Base-by-base conservation (phyloP, 2,888 invertebrate species). In the Yponomeuta cagnagella region DNA sequence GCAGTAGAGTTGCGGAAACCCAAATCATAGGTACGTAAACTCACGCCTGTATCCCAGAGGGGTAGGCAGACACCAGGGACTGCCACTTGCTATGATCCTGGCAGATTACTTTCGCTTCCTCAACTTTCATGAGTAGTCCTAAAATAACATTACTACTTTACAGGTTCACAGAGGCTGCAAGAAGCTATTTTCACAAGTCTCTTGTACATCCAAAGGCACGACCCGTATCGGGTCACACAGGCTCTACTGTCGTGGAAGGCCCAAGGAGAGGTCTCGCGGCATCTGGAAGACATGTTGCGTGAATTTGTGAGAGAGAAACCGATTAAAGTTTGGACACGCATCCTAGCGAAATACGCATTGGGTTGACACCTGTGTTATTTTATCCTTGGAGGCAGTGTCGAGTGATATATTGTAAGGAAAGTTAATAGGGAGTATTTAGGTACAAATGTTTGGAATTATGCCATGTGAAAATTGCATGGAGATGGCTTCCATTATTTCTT, bases 151-250 rank as follows among this genome's bases (percentile, higher is more conserved):
- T 43, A 37, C 72, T 70, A 72, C 72, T 70, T 88, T 88, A 71
- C 79, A 92, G 92, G 80, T 48, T 79, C 85, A 1, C 79, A 75
- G 30, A 72, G 76, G 70, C 80, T 88, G 74, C 80, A 87, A 74
- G 91, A 92, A 79, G 89, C 90, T 0, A 82, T 88, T 37, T 77
- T 87, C 33, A 80, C 77, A 2, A 89, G 89, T 78, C 77, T 93
- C 70, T 77, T 89, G 70, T 83, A 78, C 69, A 81, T 92, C 77
- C 82, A 80, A 71, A 85, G 81, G 74, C 85, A 88, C 73, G 84
- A 84, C 72, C 79, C 78, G 63, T 73, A 75, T 5, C 75, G 81
- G 31, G 79, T 90, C 2, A 76, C 81, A 33, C 76, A 81, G 73
- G 79, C 78, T n/a, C 75, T 93, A 48, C 72, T 87, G 1, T 72